phyloP scores from a whole-genome alignment of 2,888 invertebrate species.

The Cinara cedri region DNA sequence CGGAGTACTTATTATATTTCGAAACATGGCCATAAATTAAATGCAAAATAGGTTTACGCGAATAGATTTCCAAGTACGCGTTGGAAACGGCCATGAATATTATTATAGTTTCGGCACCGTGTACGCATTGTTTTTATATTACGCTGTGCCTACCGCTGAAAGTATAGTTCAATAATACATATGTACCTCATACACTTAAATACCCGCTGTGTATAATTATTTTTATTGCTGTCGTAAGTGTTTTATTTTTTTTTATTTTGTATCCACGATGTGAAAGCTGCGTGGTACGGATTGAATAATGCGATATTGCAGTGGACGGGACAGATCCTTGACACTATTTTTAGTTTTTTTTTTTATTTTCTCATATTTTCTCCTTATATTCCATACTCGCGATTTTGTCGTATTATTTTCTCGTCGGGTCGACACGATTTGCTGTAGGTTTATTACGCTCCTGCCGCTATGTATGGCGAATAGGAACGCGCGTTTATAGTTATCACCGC shows the following conservation, averaged over 20 bases:
- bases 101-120: slow-evolving; percentile 26
- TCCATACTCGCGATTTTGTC: slow-evolving; percentile 20
- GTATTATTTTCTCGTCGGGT: slow-evolving; percentile 18
- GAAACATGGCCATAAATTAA: slow-evolving; percentile 16
- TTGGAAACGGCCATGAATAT: slow-evolving; percentile 4
- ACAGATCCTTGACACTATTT: slow-evolving; percentile 51
- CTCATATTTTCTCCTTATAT: slow-evolving; percentile 15
- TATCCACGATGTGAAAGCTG: slow-evolving; percentile 35
- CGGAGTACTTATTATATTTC: too few relatives aligned
- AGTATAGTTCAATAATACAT: neutral
- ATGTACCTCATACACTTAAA: neutral
- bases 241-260: too few relatives aligned
- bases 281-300: slow-evolving; percentile 19
- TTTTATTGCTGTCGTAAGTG: neutral
- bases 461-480: slow-evolving; percentile 27
- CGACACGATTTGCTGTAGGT: neutral
- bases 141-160: neutral
- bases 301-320: neutral
- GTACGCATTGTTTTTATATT: slow-evolving; percentile 39
- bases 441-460: neutral
- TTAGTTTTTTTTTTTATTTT: too few relatives aligned
- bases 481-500: neutral
- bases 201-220: slow-evolving; percentile 21
- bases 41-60: slow-evolving; percentile 6
- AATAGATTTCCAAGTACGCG: neutral